Evolutionary conservation across 2,888 invertebrate species (phyloP).

Genomic region (Anaspis maculata): DNA sequence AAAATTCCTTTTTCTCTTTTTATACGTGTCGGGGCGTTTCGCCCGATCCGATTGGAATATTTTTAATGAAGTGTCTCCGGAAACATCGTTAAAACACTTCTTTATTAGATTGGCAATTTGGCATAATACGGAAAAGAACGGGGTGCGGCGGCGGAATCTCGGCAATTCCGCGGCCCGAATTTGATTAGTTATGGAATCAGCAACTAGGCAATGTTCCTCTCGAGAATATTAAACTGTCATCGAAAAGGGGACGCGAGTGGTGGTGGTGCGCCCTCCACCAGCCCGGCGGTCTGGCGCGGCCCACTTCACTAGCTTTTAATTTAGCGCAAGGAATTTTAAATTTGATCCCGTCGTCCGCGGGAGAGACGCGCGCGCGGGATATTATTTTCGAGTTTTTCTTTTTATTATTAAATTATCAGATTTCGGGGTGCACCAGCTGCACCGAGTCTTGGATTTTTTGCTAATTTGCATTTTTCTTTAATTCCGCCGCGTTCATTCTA

Average conservation of each 20-base stretch:
- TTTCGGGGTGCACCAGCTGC: conserved; percentile 23
- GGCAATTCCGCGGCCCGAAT: conserved; percentile 30
- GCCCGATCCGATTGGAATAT: no score
- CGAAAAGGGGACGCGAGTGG: conserved; percentile 14
- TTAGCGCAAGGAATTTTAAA: conserved; percentile 19
- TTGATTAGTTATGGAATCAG: conserved; percentile 35
- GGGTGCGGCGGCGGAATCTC: conserved; percentile 22
- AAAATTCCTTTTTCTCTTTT: no score
- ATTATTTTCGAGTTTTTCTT: conserved; percentile 21
- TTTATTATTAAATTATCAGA: conserved; percentile 26
- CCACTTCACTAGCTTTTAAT: conserved; percentile 31
- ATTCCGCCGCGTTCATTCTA: conserved; percentile 14
- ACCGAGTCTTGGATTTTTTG: conserved; percentile 16
- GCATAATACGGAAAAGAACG: conserved; percentile 27
- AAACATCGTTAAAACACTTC: conserved; percentile 33
- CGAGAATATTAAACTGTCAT: conserved; percentile 32
- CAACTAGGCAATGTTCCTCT: conserved; percentile 24
- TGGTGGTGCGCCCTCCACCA: no score
- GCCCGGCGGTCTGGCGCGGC: no score
- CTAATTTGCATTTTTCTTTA: conserved; percentile 25
- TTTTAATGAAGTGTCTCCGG: conserved; percentile 34
- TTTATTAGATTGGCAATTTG: conserved; percentile 38
- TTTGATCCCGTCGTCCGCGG: conserved; percentile 12
- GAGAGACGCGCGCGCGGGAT: conserved; percentile 8
- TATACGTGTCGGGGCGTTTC: no score